phyloP scores from a whole-genome alignment of 2,113 vertebrate genomes.

The Morone chrysops region DNA sequence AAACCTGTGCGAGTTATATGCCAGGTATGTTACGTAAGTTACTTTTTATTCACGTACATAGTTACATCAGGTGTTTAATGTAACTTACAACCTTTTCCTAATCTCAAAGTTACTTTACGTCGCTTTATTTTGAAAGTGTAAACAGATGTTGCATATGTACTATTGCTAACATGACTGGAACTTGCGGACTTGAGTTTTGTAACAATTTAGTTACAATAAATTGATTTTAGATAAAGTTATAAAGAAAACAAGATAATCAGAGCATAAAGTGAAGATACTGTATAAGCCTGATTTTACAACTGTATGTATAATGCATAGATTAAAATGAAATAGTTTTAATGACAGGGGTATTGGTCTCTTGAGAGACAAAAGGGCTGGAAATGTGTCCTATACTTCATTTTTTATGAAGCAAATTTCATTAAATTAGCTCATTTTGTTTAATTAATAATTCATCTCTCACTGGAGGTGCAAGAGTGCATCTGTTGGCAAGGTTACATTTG shows the following conservation, averaged over 20 bases:
- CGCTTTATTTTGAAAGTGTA: too few relatives aligned
- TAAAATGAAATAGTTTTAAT: background rate
- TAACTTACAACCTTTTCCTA: too few relatives aligned
- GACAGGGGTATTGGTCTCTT: background rate
- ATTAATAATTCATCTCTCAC: slow-evolving; percentile 47
- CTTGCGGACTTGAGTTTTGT: too few relatives aligned
- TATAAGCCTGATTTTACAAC: background rate
- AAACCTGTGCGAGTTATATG: too few relatives aligned
- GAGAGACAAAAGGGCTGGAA: background rate
- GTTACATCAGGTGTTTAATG: too few relatives aligned
- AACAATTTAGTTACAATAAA: background rate
- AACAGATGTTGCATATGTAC: too few relatives aligned
- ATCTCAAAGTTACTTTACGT: too few relatives aligned
- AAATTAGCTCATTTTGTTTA: slow-evolving; percentile 34
- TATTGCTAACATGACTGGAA: too few relatives aligned
- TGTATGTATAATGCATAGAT: background rate
- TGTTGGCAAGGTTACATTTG: slow-evolving; percentile 23
- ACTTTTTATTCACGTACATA: too few relatives aligned
- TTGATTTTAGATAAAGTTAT: background rate
- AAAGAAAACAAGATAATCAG: background rate
- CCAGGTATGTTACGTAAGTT: too few relatives aligned
- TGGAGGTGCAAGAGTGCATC: slow-evolving; percentile 21
- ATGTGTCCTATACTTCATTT: slow-evolving; percentile 16
- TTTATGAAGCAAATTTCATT: slow-evolving; percentile 44
- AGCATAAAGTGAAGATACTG: background rate